Base-by-base conservation (phyloP, 2,797 vertebrate species). In the Rhincodon typus region DNA sequence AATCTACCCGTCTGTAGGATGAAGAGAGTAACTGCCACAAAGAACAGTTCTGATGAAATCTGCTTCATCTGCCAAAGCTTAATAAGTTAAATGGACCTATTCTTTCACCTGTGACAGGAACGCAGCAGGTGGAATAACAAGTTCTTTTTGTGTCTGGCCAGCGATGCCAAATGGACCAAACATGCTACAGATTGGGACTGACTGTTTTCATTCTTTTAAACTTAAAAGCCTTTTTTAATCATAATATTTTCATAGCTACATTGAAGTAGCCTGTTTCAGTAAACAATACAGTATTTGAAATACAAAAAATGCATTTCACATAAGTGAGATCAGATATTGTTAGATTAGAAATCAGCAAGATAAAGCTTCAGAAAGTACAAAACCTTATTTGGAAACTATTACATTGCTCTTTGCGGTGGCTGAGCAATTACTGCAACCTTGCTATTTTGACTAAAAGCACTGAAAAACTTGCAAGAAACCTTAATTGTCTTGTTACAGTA, bases 51-150 rank as follows among this genome's bases (percentile, higher is more conserved):
- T 95, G 94, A 95, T 95, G 53, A 77, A 97, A 97, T 98, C 97
- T 98, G 96, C 97, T 97, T 97, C 98, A 97, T 98, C 97, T 98
- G 97, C 98, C 97, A 97, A 98, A 98, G 98, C 96, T 97, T 98
- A 62, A 97, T 97, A 98, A 97, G 97, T 98, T 97, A 96, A 97
- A 98, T 34, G 97, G 98, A 97, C 97, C 97, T 96, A 96, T 96
- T 96, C 96, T 97, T 53, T 95, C 97, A 4, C 96, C 97, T 96
- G 97, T 97, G 96, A 96, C 96, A 96, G 97, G 97, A 95, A 96
- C 97, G 96, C 97, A 97, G 96, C 97, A 98, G 96, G 98, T 98
- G 97, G 97, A 98, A 97, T 98, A 96, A 98, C 96, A 97, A 97
- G 97, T 96, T 97, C 77, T 96, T 90, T 96, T 53, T 74, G 95